Percentiles rank a stretch among this genome's conserved stretches.
Evolutionary conservation across 2,797 vertebrate species (phyloP).

Genomic region (Myotis daubentonii): DNA sequence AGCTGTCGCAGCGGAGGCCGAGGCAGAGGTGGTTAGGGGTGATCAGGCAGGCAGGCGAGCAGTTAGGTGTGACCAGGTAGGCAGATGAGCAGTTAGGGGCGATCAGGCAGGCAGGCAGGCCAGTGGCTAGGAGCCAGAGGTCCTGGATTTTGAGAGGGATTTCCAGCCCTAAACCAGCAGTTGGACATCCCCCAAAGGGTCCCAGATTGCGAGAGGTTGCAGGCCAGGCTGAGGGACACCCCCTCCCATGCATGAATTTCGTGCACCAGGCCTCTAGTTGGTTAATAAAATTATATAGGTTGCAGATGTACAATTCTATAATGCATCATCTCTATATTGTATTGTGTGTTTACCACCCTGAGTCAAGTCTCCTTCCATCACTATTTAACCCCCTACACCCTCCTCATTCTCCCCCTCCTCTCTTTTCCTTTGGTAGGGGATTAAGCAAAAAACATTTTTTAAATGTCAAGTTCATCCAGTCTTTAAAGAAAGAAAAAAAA

Average conservation of each 20-base stretch:
- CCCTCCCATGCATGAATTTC: rapidly evolving
- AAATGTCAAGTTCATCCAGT: not conserved
- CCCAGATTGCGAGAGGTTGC: no score
- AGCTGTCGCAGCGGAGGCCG: no score
- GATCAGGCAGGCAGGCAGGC: no score
- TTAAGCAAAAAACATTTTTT: not conserved
- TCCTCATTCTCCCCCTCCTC: not conserved
- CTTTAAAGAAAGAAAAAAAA: not conserved
- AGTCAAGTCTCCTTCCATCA: not conserved
- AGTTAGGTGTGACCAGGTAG: no score
- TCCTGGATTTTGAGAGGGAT: no score
- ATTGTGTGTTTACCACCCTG: not conserved
- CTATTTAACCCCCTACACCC: not conserved
- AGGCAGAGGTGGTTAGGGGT: no score
- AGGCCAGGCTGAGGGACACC: no score
- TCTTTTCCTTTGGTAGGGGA: not conserved
- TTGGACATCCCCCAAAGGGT: no score
- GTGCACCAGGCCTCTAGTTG: no score
- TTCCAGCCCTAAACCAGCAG: rapidly evolving
- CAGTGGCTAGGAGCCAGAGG: no score
- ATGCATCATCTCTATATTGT: not conserved
- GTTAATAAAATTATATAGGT: not conserved
- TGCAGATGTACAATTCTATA: not conserved
- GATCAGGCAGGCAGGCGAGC: no score
- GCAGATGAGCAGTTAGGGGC: no score